These are phyloP conservation scores for Pterobdella sp. DNA, from an alignment of 2,888 invertebrate species.

Conservation along the genomic window DNA sequence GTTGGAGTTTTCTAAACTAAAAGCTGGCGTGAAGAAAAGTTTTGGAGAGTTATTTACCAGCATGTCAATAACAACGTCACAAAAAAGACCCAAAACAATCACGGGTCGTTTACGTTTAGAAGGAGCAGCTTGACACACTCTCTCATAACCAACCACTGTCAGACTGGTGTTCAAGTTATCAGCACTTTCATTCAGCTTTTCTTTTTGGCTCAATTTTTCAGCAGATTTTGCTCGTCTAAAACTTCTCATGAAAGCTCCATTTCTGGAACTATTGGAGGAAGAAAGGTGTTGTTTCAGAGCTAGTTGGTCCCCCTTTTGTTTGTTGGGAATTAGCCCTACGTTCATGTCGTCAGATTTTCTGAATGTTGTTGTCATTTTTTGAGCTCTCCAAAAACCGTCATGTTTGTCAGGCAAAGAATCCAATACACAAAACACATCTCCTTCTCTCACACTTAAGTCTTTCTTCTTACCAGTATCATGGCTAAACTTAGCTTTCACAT, in stretches of 20 bases:
- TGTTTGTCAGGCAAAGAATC: slow-evolving; percentile 37
- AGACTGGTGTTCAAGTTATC: slow-evolving; percentile 26
- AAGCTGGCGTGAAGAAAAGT: slow-evolving; percentile 31
- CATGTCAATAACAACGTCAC: slow-evolving; percentile 35
- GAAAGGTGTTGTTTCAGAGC: slow-evolving; percentile 31
- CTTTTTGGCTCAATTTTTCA: slow-evolving; percentile 30
- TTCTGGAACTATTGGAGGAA: slow-evolving; percentile 14
- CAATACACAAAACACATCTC: slow-evolving; percentile 37
- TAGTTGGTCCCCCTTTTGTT: slow-evolving; percentile 35
- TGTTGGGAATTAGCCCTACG: slow-evolving; percentile 37
- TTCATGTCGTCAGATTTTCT: slow-evolving; percentile 27
- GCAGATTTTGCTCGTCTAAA: slow-evolving; percentile 37
- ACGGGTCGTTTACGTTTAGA: slow-evolving; percentile 35
- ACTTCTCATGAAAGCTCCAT: slow-evolving; percentile 35
- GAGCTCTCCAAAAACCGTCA: slow-evolving; percentile 36
- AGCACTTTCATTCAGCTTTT: slow-evolving; percentile 30
- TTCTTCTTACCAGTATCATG: slow-evolving; percentile 31
- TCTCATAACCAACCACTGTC: slow-evolving; percentile 35
- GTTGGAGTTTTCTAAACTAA: slow-evolving; percentile 22
- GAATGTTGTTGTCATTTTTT: slow-evolving; percentile 30
- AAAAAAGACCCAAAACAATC: slow-evolving; percentile 38
- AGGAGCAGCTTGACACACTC: slow-evolving; percentile 33
- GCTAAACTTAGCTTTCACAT: slow-evolving; percentile 36
- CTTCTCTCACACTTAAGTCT: slow-evolving; percentile 35
- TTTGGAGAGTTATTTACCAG: slow-evolving; percentile 35